Evolutionary conservation across 1,140 invertebrate species (phyloP).

Genomic region (Polyergus mexicanus): DNA sequence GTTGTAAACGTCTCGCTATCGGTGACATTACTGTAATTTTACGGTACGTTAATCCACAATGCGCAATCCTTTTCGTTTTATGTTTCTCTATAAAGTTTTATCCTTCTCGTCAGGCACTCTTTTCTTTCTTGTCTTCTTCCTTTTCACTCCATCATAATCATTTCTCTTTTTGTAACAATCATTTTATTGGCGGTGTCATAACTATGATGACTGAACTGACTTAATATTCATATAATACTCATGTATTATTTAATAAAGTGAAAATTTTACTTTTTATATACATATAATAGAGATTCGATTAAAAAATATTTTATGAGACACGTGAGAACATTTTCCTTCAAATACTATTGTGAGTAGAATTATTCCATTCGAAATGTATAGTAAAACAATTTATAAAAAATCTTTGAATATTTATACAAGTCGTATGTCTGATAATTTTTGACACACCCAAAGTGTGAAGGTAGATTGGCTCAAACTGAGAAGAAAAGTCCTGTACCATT

Average conservation of each 20-base stretch:
- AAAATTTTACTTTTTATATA: background rate
- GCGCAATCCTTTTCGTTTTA: background rate
- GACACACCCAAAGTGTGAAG: too few relatives aligned
- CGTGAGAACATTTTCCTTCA: background rate
- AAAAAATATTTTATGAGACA: background rate
- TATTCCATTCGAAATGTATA: too few relatives aligned
- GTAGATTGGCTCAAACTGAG: too few relatives aligned
- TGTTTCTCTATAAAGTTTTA: slow-evolving; percentile 6
- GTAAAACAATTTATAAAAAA: too few relatives aligned
- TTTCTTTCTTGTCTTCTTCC: background rate
- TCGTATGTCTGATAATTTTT: too few relatives aligned
- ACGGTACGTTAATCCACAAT: slow-evolving; percentile 38
- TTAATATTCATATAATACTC: slow-evolving; percentile 13
- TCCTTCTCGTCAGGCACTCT: background rate
- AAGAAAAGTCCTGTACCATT: too few relatives aligned
- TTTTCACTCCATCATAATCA: background rate
- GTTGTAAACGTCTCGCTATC: slow-evolving; percentile 55
- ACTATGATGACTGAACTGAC: background rate
- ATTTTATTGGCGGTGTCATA: background rate
- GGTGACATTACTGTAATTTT: slow-evolving; percentile 55
- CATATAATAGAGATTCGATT: background rate
- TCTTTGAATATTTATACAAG: too few relatives aligned
- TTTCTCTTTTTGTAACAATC: slow-evolving; percentile 10
- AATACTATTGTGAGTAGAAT: background rate
- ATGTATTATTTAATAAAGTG: background rate